A percentile compares a stretch with the other conserved stretches of the same genome.
These are phyloP conservation scores for Chelon auratus DNA, from an alignment of 2,797 vertebrate species.

Conservation along the genomic window DNA sequence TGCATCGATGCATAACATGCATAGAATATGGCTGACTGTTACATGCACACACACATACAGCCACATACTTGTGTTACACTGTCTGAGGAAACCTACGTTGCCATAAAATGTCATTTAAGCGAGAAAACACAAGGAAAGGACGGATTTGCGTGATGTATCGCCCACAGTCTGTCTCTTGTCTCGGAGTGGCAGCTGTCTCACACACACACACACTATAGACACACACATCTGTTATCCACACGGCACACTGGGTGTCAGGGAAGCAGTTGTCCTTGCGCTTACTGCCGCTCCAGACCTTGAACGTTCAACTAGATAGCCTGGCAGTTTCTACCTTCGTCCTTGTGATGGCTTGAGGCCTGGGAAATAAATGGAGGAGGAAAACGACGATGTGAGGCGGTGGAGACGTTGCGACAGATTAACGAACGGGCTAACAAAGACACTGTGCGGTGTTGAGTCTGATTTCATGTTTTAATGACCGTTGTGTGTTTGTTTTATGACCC, in stretches of 20 bases:
- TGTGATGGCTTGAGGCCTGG: constrained; percentile 19
- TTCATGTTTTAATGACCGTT: constrained; percentile 32
- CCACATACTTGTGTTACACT: constrained; percentile 7
- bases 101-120: constrained; percentile 51
- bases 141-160: constrained; percentile 57
- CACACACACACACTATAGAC: constrained; percentile 13
- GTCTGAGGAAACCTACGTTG: constrained; percentile 38
- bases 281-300: constrained; percentile 31
- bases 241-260: constrained; percentile 46
- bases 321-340: constrained; percentile 30
- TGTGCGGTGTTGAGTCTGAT: not conserved
- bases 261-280: constrained; percentile 66
- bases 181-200: constrained; percentile 65
- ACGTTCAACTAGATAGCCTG: constrained; percentile 23
- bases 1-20: not conserved
- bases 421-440: constrained; percentile 13
- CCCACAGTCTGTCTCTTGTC: constrained; percentile 59
- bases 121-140: constrained; percentile 38
- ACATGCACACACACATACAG: constrained; percentile 7
- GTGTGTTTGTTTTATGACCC: constrained; percentile 34
- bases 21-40: not conserved
- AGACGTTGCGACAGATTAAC: constrained; percentile 33
- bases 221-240: constrained; percentile 34
- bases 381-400: constrained; percentile 8
- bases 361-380: constrained; percentile 3